A percentile compares a stretch with the other conserved stretches of the same genome.
Conservation (phyloP, 2,888 invertebrate species). For the Lymantria monacha region DNA sequence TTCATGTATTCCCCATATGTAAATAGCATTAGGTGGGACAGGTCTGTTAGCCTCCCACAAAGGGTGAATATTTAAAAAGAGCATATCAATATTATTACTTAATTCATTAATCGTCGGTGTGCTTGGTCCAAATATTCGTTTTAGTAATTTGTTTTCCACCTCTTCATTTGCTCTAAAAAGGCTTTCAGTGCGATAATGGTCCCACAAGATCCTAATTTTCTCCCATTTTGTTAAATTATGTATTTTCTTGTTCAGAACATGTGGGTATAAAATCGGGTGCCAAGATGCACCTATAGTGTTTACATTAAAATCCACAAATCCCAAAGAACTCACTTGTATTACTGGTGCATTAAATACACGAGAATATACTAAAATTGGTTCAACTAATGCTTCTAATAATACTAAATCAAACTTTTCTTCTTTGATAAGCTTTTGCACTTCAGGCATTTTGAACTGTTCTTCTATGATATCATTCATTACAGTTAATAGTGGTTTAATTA, state of each 20-base stretch:
- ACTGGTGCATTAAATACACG: constrained; percentile 48
- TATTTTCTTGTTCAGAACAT: constrained; percentile 17
- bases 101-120: constrained; percentile 15
- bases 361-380: constrained; percentile 35
- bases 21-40: constrained; percentile 41
- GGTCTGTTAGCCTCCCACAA: constrained; percentile 46
- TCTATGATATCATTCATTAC: not conserved
- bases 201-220: constrained; percentile 30
- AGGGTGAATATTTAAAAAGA: constrained; percentile 44
- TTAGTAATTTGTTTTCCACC: constrained; percentile 23
- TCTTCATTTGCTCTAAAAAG: constrained; percentile 12
- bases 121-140: constrained; percentile 31
- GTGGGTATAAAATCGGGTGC: constrained; percentile 44
- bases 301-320: constrained; percentile 19
- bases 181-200: constrained; percentile 6
- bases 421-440: constrained; percentile 12
- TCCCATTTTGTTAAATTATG: constrained; percentile 40
- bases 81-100: constrained; percentile 37
- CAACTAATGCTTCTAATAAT: constrained; percentile 39
- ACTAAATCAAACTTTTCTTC: constrained; percentile 36
- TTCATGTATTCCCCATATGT: constrained; percentile 47
- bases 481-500: not conserved
- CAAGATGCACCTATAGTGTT: constrained; percentile 34
- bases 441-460: not conserved
- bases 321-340: constrained; percentile 51